Evolutionary conservation across 1,140 invertebrate species (phyloP), one percentile per base, ranked within the genome.

Genomic region (Brachionus angularis): DNA sequence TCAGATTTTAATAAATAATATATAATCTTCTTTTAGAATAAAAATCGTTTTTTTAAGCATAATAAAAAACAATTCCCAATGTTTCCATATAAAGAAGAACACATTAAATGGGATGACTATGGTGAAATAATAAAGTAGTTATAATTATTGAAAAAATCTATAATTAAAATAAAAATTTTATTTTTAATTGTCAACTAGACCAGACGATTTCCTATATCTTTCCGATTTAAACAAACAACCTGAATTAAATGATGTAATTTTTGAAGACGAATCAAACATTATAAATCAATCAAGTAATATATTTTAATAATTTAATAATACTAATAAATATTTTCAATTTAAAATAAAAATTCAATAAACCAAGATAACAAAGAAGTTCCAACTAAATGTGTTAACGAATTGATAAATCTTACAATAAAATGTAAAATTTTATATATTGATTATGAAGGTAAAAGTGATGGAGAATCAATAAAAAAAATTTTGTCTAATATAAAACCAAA

Each of bases 401-500:
- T 85, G 3, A 86, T 89, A 25, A 87, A 86, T 0, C 84, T 97
- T 16, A 85, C 87, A 67, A 87, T 98, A 0, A 88, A 89, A 73
- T 91, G 91, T 23, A 87, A 88, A 75, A 86, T 99, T 2, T 88
- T 91, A 72, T 96, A 91, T 75, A 97, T 99, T 71, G 96, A 99
- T 83, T 96, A 98, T 80, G 96, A 99, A 80, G 96, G 96, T 4
- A 84, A 95, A 46, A 96, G 93, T 0, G 96, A 99, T 82, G 93
- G 93, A 0, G 95, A 98, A 82, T 96, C 93, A 0, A 84, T 98
- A 72, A 87, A 92, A 64, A 93, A 95, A 77, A 90, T 96, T 64
- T 82, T 96, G 0, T 85, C 88, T 5, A 79, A 83, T 64, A 79
- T 96, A 42, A 88, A 89, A 77, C 93, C 94, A 0, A 83, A 90